Base-by-base conservation (phyloP, 2,888 invertebrate species). In the Heteromurus nitidus region DNA sequence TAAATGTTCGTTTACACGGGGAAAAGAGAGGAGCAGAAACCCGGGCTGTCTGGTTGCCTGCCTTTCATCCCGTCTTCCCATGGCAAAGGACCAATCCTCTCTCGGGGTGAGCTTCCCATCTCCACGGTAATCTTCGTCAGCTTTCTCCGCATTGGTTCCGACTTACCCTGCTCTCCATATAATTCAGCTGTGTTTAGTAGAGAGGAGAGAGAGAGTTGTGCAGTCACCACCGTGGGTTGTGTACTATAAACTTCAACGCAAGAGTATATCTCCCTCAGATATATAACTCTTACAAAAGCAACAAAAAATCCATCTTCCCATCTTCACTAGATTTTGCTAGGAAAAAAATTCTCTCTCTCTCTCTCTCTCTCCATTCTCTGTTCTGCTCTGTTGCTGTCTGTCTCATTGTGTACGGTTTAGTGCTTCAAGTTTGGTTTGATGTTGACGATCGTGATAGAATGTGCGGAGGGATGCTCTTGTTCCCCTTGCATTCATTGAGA, bases 51-150 rank as follows among this genome's bases (percentile, higher is more conserved):
- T 77, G 60, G 79, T 60, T 80, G 82, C 85, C 84, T 83, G 81
- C 82, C 85, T 84, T 85, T 81, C 82, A 83, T 79, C 85, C 84
- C 84, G 84, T 84, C 82, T 85, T 85, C 83, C 83, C 64, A 36
- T 65, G 84, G 79, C 82, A 50, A 72, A 72, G 83, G 80, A 82
- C 84, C 85, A 85, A 86, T 85, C 83, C 77, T 67, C 72, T 76
- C 79, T 74, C 84, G 73, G 82, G 77, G 44, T 75, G 73, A 65
- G 76, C 72, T 65, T 72, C 82, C 82, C 68, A 83, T 84, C 83
- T 84, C 84, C 83, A 75, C 81, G 84, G 81, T 82, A 83, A 84
- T 85, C 82, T 83, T 79, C 82, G 70, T 77, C 64, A 55, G 64
- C 83, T 76, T 77, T 79, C 73, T 77, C 84, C 80, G 80, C 76